phyloP scores from a whole-genome alignment of 2,888 invertebrate species.

The Eurois occulta region DNA sequence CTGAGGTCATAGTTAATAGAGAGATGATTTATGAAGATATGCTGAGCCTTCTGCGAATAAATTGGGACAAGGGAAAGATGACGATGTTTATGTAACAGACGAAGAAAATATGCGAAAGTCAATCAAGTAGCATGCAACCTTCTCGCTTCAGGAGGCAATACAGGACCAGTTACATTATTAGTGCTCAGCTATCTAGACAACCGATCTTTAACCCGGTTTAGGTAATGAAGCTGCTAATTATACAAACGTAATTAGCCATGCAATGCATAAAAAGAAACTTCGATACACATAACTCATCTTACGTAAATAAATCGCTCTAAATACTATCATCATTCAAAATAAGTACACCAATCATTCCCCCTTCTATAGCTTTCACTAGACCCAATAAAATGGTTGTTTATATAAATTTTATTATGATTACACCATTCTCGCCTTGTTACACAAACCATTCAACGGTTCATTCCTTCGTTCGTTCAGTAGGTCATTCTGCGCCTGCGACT shows the following conservation, averaged over 20 bases:
- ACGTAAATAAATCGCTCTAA: constrained; percentile 33
- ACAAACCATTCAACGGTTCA: constrained; percentile 49
- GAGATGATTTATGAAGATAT: background rate
- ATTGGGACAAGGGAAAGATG: background rate
- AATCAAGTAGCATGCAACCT: constrained; percentile 8
- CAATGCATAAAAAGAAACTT: constrained; percentile 20
- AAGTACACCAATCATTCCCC: constrained; percentile 31
- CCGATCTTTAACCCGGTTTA: constrained; percentile 35
- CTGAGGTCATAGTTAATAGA: background rate
- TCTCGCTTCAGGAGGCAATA: constrained; percentile 20
- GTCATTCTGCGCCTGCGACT: constrained; percentile 49
- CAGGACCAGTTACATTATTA: constrained; percentile 1
- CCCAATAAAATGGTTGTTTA: constrained; percentile 48
- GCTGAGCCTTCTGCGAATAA: background rate
- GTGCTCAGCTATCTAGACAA: background rate
- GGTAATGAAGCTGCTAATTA: constrained; percentile 26
- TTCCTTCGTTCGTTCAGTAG: constrained; percentile 52
- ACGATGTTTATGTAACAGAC: background rate
- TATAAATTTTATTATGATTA: constrained; percentile 57
- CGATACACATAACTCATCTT: constrained; percentile 17
- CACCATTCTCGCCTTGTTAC: constrained; percentile 49
- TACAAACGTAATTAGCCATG: constrained; percentile 21
- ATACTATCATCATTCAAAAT: constrained; percentile 25
- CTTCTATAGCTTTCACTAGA: constrained; percentile 38
- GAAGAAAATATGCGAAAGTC: background rate